Percentiles rank a stretch among this genome's conserved stretches.
Evolutionary conservation across 2,113 vertebrate genomes (phyloP).

Genomic region (Mus spicilegus): DNA sequence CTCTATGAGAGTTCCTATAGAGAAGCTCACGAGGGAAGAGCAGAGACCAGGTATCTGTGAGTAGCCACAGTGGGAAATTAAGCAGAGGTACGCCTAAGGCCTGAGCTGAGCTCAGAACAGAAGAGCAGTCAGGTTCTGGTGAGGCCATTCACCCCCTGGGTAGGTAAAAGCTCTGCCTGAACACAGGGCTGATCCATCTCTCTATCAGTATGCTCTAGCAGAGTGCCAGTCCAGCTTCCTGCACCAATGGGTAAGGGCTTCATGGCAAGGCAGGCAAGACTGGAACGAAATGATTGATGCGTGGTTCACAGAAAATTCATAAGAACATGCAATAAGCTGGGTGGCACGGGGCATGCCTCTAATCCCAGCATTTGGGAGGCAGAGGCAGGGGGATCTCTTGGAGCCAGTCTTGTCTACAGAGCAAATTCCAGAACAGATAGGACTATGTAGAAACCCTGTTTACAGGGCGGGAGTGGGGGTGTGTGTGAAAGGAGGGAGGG

Average conservation of each 20-base stretch:
- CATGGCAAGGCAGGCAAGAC: background rate
- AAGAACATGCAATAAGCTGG: background rate
- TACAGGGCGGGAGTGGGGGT: too few species aligned
- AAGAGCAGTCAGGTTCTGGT: background rate
- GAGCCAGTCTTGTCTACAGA: background rate
- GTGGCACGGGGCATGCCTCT: background rate
- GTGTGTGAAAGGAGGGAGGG: too few species aligned
- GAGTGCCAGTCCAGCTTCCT: rapidly evolving
- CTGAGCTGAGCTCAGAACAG: background rate
- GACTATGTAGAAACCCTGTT: background rate
- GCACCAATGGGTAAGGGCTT: background rate
- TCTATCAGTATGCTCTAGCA: rapidly evolving
- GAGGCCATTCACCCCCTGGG: background rate
- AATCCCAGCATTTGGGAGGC: background rate
- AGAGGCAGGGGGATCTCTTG: background rate
- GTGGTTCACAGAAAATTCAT: rapidly evolving
- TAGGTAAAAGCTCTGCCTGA: background rate
- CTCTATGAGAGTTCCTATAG: too few species aligned
- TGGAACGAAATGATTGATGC: rapidly evolving
- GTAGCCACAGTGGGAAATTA: background rate
- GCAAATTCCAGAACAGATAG: too few species aligned
- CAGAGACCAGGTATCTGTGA: background rate
- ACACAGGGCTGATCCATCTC: rapidly evolving
- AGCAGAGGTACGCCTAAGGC: background rate
- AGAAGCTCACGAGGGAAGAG: background rate